Conservation (phyloP, 2,888 invertebrate species). For the Stenolophus ochropezus region DNA sequence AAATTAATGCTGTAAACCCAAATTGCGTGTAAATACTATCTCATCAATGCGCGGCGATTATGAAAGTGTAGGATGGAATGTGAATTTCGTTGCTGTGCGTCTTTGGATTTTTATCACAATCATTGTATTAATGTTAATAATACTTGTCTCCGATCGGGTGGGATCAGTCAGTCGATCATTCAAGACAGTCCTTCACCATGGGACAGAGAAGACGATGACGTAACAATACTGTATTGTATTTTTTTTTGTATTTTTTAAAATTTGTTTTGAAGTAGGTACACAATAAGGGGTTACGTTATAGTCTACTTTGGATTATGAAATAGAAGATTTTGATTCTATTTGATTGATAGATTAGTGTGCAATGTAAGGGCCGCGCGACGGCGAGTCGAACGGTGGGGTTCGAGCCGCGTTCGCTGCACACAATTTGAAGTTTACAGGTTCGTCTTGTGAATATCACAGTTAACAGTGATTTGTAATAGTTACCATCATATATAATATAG, state of each 20-base stretch:
- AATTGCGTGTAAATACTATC: slow-evolving; percentile 48
- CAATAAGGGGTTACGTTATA: slow-evolving; percentile 33
- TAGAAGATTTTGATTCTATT: slow-evolving; percentile 19
- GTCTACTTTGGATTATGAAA: slow-evolving; percentile 34
- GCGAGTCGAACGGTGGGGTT: neutral
- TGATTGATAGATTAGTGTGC: slow-evolving; percentile 1
- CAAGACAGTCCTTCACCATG: slow-evolving; percentile 48
- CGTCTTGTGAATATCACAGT: slow-evolving; percentile 63
- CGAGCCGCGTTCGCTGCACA: slow-evolving; percentile 5
- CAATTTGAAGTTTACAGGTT: slow-evolving; percentile 61
- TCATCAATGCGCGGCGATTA: slow-evolving; percentile 25
- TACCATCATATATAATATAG: slow-evolving; percentile 49
- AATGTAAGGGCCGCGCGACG: slow-evolving; percentile 15
- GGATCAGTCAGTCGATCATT: slow-evolving; percentile 55
- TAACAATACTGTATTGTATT: slow-evolving; percentile 49
- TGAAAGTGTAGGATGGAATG: slow-evolving; percentile 56
- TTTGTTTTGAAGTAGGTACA: slow-evolving; percentile 20
- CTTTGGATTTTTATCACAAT: slow-evolving; percentile 60
- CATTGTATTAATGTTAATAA: slow-evolving; percentile 54
- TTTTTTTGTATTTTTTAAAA: slow-evolving; percentile 46
- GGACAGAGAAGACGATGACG: slow-evolving; percentile 52
- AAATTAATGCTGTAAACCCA: slow-evolving; percentile 58
- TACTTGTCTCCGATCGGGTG: slow-evolving; percentile 53
- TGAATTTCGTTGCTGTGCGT: slow-evolving; percentile 60
- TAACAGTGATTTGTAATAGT: slow-evolving; percentile 61